phyloP scores from a whole-genome alignment of 2,888 invertebrate species.

The Malthinus flaveolus region DNA sequence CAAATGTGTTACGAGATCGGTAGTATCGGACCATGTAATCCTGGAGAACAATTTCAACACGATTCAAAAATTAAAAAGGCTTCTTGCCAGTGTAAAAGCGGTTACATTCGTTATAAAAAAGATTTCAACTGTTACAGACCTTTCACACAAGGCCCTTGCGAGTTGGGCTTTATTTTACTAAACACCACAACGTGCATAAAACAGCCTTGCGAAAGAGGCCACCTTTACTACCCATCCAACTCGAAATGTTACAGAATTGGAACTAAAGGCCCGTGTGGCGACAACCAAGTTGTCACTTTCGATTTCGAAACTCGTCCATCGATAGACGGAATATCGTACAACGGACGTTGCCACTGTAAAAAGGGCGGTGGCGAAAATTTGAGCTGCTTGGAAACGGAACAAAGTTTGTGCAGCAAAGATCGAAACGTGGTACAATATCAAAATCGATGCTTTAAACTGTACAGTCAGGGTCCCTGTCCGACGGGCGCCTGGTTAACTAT shows the following conservation, averaged over 20 bases:
- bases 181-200: slow-evolving; percentile 69
- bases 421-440: slow-evolving; percentile 66
- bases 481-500: slow-evolving; percentile 72
- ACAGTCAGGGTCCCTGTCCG: slow-evolving; percentile 77
- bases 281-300: slow-evolving; percentile 75
- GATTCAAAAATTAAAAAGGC: slow-evolving; percentile 56
- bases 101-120: slow-evolving; percentile 63
- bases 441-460: slow-evolving; percentile 74
- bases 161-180: slow-evolving; percentile 67
- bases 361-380: slow-evolving; percentile 39
- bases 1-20: slow-evolving; percentile 77
- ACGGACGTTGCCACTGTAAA: slow-evolving; percentile 77
- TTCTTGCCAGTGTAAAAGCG: slow-evolving; percentile 70
- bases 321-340: slow-evolving; percentile 79
- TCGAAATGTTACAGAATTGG: slow-evolving; percentile 80
- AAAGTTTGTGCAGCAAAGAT: slow-evolving; percentile 38
- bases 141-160: slow-evolving; percentile 80
- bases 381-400: slow-evolving; percentile 34
- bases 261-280: slow-evolving; percentile 73
- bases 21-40: slow-evolving; percentile 74
- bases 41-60: slow-evolving; percentile 72
- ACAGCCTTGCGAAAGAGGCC: slow-evolving; percentile 74
- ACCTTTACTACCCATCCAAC: slow-evolving; percentile 74
- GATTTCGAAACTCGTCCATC: slow-evolving; percentile 79
- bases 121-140: slow-evolving; percentile 75